Base-by-base conservation (phyloP, 2,113 vertebrate genomes). In the Phocoena phocoena region DNA sequence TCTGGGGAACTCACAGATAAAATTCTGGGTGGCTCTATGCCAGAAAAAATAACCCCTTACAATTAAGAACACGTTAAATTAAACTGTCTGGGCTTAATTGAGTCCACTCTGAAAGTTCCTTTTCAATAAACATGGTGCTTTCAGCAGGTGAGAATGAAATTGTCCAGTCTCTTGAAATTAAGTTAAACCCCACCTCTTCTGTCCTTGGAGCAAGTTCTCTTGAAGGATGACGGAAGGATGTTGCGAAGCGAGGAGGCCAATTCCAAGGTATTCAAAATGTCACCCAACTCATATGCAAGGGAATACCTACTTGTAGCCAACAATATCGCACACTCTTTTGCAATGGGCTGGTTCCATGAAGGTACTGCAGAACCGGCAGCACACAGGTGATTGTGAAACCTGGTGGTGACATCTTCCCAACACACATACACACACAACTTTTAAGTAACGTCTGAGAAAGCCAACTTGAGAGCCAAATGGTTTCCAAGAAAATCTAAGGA, bases 81-180 rank as follows among this genome's bases (percentile, higher is more conserved):
- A 98, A 98, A 98, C 97, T 98, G 85, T 68, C 94, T 96, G 44
- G 93, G 97, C 95, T 99, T 99, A 99, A 98, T 98, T 98, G 97
- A 98, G 89, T 44, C 84, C 47, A 81, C 89, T 98, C 95, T 93
- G 83, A 96, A 95, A 97, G 90, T 85, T 97, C 97, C 97, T 98
- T 96, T 97, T 97, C 95, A 97, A 97, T 97, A 97, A 96, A 98
- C 95, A 95, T 95, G 95, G 96, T 98, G 87, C 93, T 98, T 98
- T 97, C 98, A 98, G 97, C 97, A 99, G 98, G 98, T 98, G 98
- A 98, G 98, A 98, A 92, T 98, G 98, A 99, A 98, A 97, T 94
- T 98, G 96, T 97, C 98, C 98, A 99, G 98, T 97, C 96, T 95
- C 63, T 81, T 95, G 44, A 80, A 98, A 81, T 93, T 93, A 97